Evolutionary conservation across 2,113 vertebrate genomes (phyloP).

Genomic region (Machaerirhynchus nigripectus): DNA sequence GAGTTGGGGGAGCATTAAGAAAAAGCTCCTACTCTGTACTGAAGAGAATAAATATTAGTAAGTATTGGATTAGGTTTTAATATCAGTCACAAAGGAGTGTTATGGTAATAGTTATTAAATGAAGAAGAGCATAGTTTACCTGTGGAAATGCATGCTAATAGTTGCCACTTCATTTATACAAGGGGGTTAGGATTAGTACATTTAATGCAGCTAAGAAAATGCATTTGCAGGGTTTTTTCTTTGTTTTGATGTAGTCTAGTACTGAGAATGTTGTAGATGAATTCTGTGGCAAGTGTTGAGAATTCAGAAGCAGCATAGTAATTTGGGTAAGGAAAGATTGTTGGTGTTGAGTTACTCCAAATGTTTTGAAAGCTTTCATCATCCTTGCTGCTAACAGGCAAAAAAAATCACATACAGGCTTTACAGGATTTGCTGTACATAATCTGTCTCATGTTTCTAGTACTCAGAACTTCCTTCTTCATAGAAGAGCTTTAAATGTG

Average conservation of each 20-base stretch:
- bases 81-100: neutral
- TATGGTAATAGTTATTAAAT: neutral
- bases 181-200: neutral
- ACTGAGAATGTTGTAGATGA: neutral
- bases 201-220: neutral
- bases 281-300: neutral
- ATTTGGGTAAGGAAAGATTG: conserved; percentile 25
- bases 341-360: conserved; percentile 39
- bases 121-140: neutral
- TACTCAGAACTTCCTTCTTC: neutral
- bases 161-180: neutral
- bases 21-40: neutral
- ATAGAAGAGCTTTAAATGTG: neutral
- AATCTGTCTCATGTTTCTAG: neutral
- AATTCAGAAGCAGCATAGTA: neutral
- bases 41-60: neutral
- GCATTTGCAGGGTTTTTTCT: neutral
- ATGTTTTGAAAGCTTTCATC: conserved; percentile 56
- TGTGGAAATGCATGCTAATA: neutral
- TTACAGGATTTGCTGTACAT: neutral
- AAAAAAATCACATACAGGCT: neutral
- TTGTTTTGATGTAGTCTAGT: neutral
- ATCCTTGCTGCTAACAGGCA: neutral
- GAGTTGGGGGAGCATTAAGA: neutral
- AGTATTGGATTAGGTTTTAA: neutral